Conservation (phyloP, 2,113 vertebrate species). For the Pogona vitticeps region DNA sequence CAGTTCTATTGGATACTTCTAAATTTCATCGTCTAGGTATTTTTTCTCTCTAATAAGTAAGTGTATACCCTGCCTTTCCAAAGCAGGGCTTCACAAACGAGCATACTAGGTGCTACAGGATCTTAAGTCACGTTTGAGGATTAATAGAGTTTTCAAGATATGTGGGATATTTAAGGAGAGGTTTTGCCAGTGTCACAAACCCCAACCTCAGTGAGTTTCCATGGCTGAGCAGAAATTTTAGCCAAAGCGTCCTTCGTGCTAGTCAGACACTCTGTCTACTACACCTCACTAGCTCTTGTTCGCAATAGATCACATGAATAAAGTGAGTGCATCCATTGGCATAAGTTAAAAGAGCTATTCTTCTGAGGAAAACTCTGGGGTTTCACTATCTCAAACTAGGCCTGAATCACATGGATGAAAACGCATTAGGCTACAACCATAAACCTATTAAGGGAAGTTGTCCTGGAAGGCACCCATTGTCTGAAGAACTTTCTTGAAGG, state of each 20-base stretch:
- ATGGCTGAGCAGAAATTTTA: too few species aligned
- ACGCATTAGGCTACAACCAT: not conserved
- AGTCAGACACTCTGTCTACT: too few species aligned
- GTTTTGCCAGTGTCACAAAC: too few species aligned
- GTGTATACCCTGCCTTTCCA: not conserved
- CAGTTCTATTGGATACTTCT: not conserved
- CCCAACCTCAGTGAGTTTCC: too few species aligned
- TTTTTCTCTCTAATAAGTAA: not conserved
- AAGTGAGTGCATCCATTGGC: not conserved
- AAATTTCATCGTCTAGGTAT: not conserved
- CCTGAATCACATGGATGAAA: not conserved
- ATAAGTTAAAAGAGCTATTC: not conserved
- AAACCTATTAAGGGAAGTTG: not conserved
- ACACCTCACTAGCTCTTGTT: too few species aligned
- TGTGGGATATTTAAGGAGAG: too few species aligned
- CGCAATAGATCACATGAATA: too few species aligned
- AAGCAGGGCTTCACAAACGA: not conserved
- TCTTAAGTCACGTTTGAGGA: too few species aligned
- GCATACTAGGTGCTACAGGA: not conserved
- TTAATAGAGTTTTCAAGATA: too few species aligned
- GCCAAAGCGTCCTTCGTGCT: too few species aligned
- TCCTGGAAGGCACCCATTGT: not conserved
- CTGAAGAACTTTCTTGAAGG: not conserved
- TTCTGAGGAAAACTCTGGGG: not conserved
- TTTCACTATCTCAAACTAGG: not conserved